Evolutionary conservation across 2,888 invertebrate species (phyloP).

Genomic region (Lumbricus terrestris): DNA sequence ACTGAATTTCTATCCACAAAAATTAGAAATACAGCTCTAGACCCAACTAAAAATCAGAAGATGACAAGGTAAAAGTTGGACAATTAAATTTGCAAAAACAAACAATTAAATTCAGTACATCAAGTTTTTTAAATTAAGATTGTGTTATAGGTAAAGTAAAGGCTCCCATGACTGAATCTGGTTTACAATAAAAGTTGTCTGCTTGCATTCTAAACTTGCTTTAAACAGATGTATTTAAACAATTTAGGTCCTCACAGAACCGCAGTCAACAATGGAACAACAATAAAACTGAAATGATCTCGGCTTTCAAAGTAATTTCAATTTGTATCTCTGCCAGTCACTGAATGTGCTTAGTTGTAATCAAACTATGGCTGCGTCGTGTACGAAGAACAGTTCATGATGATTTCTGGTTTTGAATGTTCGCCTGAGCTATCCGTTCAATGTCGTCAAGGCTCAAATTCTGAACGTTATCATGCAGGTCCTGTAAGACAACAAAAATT

Average conservation of each 20-base stretch:
- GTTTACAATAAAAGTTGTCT: background rate
- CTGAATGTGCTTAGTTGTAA: background rate
- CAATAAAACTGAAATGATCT: too few species aligned
- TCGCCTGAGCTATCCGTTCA: background rate
- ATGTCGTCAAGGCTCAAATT: background rate
- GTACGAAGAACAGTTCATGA: conserved; percentile 8
- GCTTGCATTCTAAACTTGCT: background rate
- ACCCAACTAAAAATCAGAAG: background rate
- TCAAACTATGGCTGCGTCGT: background rate
- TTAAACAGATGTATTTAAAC: background rate
- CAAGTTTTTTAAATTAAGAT: too few species aligned
- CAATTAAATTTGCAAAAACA: background rate
- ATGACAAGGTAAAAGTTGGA: background rate
- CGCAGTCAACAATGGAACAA: background rate
- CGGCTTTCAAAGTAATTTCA: background rate
- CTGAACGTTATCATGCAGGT: background rate
- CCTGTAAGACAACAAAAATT: background rate
- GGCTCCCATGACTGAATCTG: background rate
- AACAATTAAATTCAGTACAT: too few species aligned
- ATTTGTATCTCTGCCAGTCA: background rate
- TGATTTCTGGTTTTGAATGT: conserved; percentile 14
- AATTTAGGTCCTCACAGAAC: background rate
- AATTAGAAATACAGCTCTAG: background rate
- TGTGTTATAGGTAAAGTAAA: background rate
- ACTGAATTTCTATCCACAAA: background rate